These are phyloP conservation scores for Oegoconia quadripuncta DNA, from an alignment of 2,888 invertebrate genomes.

Conservation along the genomic window DNA sequence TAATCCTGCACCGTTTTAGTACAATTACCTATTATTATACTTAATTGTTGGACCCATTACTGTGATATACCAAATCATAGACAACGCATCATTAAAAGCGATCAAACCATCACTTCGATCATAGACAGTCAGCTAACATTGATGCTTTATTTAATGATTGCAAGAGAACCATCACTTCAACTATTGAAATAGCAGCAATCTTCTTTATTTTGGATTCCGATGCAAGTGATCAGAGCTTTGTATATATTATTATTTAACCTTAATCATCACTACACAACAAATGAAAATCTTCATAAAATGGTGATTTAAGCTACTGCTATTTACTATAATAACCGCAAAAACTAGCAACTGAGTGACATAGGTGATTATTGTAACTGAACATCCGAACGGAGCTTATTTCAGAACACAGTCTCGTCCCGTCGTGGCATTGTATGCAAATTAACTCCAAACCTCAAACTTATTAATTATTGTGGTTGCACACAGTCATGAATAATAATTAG, in stretches of 20 bases:
- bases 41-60: constrained; percentile 56
- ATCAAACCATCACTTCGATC: constrained; percentile 42
- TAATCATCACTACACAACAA: no score
- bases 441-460: constrained; percentile 63
- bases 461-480: constrained; percentile 68
- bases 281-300: no score
- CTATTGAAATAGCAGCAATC: constrained; percentile 19
- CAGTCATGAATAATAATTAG: constrained; percentile 58
- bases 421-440: constrained; percentile 70
- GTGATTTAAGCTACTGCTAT: no score
- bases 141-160: constrained; percentile 49
- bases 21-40: constrained; percentile 56
- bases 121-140: constrained; percentile 44
- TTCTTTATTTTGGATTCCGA: no score
- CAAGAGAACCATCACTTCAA: constrained; percentile 34
- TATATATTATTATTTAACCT: no score
- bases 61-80: constrained; percentile 55
- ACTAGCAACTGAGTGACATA: constrained; percentile 26
- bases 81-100: constrained; percentile 41
- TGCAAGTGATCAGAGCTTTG: no score
- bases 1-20: constrained; percentile 30
- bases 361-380: constrained; percentile 34
- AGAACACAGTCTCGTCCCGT: constrained; percentile 48
- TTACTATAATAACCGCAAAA: constrained; percentile 3
- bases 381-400: constrained; percentile 38